Conservation (phyloP, 2,113 vertebrate genomes). For the Centropus bengalensis region DNA sequence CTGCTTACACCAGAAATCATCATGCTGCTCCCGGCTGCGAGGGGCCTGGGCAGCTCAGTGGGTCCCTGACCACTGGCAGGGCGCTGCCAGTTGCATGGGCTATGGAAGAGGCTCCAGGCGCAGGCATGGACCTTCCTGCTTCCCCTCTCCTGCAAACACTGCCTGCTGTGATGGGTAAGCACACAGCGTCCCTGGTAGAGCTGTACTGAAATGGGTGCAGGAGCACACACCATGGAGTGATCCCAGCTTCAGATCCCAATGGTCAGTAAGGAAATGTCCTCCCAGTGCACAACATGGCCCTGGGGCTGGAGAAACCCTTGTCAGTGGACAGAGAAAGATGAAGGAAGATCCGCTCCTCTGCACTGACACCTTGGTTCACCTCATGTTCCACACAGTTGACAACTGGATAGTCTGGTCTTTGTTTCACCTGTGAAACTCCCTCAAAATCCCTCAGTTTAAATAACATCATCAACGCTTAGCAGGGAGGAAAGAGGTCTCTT, state of each 20-base stretch:
- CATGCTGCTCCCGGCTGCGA: accelerated
- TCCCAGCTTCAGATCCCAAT: neutral
- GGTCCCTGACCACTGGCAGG: neutral
- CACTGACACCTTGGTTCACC: accelerated
- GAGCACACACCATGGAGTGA: accelerated
- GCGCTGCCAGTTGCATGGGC: neutral
- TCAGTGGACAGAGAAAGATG: neutral
- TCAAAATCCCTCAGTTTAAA: neutral
- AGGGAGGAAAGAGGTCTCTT: neutral
- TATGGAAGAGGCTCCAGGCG: neutral
- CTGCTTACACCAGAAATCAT: neutral
- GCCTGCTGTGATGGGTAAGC: neutral
- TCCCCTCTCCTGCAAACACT: neutral
- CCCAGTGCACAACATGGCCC: accelerated
- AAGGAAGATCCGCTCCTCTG: neutral
- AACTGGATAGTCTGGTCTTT: neutral
- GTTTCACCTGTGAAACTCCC: neutral
- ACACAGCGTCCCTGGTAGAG: too few species aligned
- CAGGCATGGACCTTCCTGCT: neutral
- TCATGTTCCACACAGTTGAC: neutral
- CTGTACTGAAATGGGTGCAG: neutral
- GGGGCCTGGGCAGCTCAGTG: neutral
- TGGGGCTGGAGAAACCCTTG: neutral
- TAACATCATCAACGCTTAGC: neutral
- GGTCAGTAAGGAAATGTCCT: neutral